Base-by-base conservation (phyloP, 2,888 invertebrate genomes). In the Microctonus aethiopoides region DNA sequence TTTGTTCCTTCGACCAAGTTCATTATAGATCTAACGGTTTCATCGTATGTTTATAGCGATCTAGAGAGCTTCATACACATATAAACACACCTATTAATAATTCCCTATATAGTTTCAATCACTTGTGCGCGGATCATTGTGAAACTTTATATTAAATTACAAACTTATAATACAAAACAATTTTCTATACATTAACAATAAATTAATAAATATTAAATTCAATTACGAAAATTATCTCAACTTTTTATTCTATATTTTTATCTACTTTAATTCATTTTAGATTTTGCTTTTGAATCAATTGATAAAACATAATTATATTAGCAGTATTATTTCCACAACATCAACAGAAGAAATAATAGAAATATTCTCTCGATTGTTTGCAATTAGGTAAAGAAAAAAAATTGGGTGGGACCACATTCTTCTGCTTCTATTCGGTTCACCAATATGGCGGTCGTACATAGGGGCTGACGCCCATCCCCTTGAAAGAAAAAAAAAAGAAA, bases 361-460 rank as follows among this genome's bases (percentile, higher is more conserved):
- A 3, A 26, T n/a, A 54, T 7, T 46, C 3, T 6, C 13, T 39
- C 0, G 61, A 60, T 13, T 22, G 13, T 39, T 61, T 24, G 10
- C 3, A 59, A 7, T 39, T n/a, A 29, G 29, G 13, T 13, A 59
- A 32, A 3, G 16, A 52, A 5, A 52, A n/a, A 60, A 51, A 34
- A 34, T 57, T 32, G 59, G 46, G 46, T 22, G 16, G 59, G 46
- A 41, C 6, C 11, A 29, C 29, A 6, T 32, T 57, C 32, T 24
- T 39, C 41, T 56, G 41, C 36, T 1, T 52, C 29, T 13, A 52
- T 62, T 52, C 74, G 73, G 84, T 83, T 81, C 82, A 80, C 84
- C 83, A 84, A 84, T 82, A 83, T 84, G 84, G 84, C 83, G 78
- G 73, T 56, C 62, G 39, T 57, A 32, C 32, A n/a, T 16, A 32